Percentiles rank a stretch among this genome's conserved stretches.
phyloP scores from a whole-genome alignment of 2,888 invertebrate genomes.

The Drosophila birchii region DNA sequence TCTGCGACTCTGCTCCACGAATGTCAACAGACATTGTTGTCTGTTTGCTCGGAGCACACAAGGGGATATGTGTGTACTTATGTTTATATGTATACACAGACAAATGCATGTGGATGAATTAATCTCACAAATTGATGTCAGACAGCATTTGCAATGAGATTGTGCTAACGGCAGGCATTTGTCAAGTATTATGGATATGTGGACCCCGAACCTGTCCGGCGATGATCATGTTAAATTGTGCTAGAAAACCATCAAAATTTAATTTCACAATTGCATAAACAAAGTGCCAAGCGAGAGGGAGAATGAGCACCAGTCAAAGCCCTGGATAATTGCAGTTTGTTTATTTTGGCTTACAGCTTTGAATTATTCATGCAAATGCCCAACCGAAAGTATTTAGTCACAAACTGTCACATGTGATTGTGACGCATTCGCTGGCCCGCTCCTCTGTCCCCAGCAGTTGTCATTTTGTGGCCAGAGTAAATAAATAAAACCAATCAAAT shows the following conservation, averaged over 20 bases:
- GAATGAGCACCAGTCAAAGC: conserved; percentile 6
- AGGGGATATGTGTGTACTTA: conserved; percentile 20
- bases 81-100: conserved; percentile 33
- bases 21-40: conserved; percentile 24
- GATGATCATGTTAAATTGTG: conserved; percentile 44
- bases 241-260: conserved; percentile 56
- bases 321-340: conserved; percentile 53
- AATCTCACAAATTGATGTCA: conserved; percentile 50
- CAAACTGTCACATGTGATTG: conserved; percentile 60
- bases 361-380: conserved; percentile 44
- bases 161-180: conserved; percentile 48
- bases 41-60: conserved; percentile 20
- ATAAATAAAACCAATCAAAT: conserved; percentile 64
- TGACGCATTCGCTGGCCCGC: conserved; percentile 29
- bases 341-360: conserved; percentile 52
- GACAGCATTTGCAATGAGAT: conserved; percentile 47
- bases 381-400: conserved; percentile 56
- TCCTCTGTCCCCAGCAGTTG: conserved; percentile 41
- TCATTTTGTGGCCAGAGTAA: conserved; percentile 57
- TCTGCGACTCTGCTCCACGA: not conserved
- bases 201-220: conserved; percentile 19
- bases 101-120: conserved; percentile 32
- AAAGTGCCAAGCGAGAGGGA: conserved; percentile 13
- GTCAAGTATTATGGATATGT: conserved; percentile 23
- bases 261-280: conserved; percentile 45